Percentiles rank a stretch among this genome's conserved stretches.
Evolutionary conservation across 2,888 invertebrate genomes (phyloP).

Genomic region (Priocnemis perturbator): DNA sequence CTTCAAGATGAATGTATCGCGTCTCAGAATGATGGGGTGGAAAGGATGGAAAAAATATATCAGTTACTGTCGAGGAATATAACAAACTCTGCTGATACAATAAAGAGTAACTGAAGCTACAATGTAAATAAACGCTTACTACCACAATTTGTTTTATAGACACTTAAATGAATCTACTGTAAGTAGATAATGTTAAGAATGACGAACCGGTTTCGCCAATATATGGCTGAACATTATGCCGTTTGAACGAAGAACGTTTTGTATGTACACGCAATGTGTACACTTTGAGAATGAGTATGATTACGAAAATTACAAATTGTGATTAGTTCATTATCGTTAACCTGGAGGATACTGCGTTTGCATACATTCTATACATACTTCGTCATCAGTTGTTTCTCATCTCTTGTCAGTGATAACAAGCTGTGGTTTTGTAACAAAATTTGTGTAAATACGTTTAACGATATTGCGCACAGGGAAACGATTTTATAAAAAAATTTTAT

Average conservation of each 20-base stretch:
- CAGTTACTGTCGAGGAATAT: slow-evolving; percentile 22
- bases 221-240: background rate
- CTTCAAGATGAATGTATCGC: slow-evolving; percentile 30
- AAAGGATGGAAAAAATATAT: background rate
- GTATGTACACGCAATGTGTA: slow-evolving; percentile 21
- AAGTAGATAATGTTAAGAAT: slow-evolving; percentile 22
- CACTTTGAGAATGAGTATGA: slow-evolving; percentile 20
- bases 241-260: slow-evolving; percentile 23
- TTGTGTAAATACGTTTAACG: too few relatives aligned
- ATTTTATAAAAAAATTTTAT: background rate
- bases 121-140: slow-evolving; percentile 65
- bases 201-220: background rate
- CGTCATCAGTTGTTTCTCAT: background rate
- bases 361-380: background rate
- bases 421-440: too few relatives aligned
- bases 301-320: slow-evolving; percentile 9
- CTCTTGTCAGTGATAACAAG: too few relatives aligned
- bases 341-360: slow-evolving; percentile 37
- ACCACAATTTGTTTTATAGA: slow-evolving; percentile 42
- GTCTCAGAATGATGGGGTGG: slow-evolving; percentile 15
- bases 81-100: slow-evolving; percentile 38
- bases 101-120: slow-evolving; percentile 52
- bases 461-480: background rate
- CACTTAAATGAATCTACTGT: slow-evolving; percentile 34
- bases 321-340: slow-evolving; percentile 27